phyloP scores from a whole-genome alignment of 2,888 invertebrate genomes.

The Adelphocoris suturalis region DNA sequence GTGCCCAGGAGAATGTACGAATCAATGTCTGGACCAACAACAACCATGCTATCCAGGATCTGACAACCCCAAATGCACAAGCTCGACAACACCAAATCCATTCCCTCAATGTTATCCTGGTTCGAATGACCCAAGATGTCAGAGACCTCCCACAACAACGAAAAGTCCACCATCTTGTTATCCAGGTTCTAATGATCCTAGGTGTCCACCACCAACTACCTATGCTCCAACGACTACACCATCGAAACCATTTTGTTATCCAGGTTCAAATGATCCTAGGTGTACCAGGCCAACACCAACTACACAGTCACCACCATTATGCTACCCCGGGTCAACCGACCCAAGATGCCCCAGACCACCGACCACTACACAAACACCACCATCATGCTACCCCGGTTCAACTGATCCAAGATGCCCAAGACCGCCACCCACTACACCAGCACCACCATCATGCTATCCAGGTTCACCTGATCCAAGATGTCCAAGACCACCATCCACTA shows the following conservation, averaged over 20 bases:
- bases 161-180: too few relatives aligned
- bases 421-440: conserved; percentile 45
- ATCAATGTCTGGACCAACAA: background rate
- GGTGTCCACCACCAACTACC: too few relatives aligned
- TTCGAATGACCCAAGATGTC: too few relatives aligned
- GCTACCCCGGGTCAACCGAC: conserved; percentile 74
- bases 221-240: too few relatives aligned
- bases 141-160: too few relatives aligned
- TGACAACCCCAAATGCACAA: conserved; percentile 78
- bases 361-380: conserved; percentile 9
- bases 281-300: conserved; percentile 76
- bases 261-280: conserved; percentile 78
- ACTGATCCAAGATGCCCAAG: conserved; percentile 77
- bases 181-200: too few relatives aligned
- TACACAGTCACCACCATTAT: conserved; percentile 74
- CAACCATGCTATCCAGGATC: conserved; percentile 76
- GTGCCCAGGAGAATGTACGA: conserved; percentile 64
- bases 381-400: conserved; percentile 78
- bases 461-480: conserved; percentile 77
- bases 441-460: conserved; percentile 74
- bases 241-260: conserved; percentile 74
- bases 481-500: conserved; percentile 76
- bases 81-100: conserved; percentile 60
- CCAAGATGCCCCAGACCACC: conserved; percentile 65
- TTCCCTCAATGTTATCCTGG: too few relatives aligned